phyloP scores from a whole-genome alignment of 1,140 invertebrate species.

The Platyscapa corneri region DNA sequence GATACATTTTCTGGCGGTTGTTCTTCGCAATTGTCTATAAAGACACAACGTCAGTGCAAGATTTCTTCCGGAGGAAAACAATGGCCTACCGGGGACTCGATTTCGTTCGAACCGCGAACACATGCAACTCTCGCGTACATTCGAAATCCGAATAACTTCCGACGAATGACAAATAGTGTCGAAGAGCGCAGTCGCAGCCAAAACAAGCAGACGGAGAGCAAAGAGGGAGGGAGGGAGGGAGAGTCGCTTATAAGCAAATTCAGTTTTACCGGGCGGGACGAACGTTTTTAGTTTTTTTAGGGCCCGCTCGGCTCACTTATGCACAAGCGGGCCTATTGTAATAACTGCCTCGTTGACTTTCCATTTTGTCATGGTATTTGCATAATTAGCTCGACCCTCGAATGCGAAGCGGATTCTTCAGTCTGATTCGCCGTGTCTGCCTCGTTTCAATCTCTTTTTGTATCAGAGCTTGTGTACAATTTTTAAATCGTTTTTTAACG shows the following conservation, averaged over 20 bases:
- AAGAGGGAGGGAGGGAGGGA: not conserved
- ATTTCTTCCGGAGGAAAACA: too few species aligned
- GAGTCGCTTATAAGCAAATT: slow-evolving; percentile 4
- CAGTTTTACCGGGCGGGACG: slow-evolving; percentile 39
- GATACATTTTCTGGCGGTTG: not conserved
- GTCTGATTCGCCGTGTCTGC: not conserved
- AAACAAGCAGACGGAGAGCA: not conserved
- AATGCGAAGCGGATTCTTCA: slow-evolving; percentile 5
- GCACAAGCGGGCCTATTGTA: slow-evolving; percentile 53
- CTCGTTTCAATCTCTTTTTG: not conserved
- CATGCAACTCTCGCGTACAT: too few species aligned
- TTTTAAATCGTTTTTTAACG: not conserved
- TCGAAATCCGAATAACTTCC: not conserved
- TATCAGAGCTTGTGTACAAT: not conserved
- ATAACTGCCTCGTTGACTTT: slow-evolving; percentile 37
- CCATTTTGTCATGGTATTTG: slow-evolving; percentile 53
- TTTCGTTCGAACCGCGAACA: too few species aligned
- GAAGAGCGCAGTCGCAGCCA: not conserved
- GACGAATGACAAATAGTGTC: too few species aligned
- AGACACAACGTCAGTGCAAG: too few species aligned
- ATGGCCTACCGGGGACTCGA: too few species aligned
- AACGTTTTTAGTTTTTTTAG: slow-evolving; percentile 55
- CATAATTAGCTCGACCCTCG: slow-evolving; percentile 52
- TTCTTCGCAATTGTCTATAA: too few species aligned
- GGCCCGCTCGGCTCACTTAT: slow-evolving; percentile 55